These are phyloP conservation scores for Centropus unirufus DNA, from an alignment of 2,113 vertebrate genomes.

Conservation along the genomic window DNA sequence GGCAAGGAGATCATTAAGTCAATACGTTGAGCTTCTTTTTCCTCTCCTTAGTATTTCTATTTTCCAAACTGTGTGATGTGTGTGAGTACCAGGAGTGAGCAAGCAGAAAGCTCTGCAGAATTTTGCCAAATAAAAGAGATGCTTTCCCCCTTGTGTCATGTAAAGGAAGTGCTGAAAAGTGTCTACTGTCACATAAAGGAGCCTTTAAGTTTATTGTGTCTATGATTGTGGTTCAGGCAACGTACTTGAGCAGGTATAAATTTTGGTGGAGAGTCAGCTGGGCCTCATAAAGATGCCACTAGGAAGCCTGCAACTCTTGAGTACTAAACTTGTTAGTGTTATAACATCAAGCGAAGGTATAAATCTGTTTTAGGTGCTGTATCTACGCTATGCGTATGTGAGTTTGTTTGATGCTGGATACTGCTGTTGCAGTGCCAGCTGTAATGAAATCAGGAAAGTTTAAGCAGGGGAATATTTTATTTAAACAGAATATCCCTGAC, in stretches of 20 bases:
- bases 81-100: background rate
- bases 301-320: slow-evolving; percentile 63
- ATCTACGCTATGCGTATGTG: background rate
- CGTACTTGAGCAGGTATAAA: slow-evolving; percentile 59
- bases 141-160: background rate
- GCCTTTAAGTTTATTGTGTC: slow-evolving; percentile 61
- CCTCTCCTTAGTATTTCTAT: background rate
- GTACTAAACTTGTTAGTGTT: slow-evolving; percentile 66
- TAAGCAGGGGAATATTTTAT: background rate
- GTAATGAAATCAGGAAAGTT: background rate
- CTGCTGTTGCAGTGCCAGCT: background rate
- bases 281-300: slow-evolving; percentile 67
- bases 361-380: slow-evolving; percentile 42
- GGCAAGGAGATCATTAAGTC: background rate
- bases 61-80: background rate
- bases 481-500: background rate
- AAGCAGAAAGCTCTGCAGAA: background rate
- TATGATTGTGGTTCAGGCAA: slow-evolving; percentile 56
- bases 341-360: slow-evolving; percentile 32
- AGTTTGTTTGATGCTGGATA: background rate
- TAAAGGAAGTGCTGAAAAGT: background rate
- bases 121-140: background rate
- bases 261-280: slow-evolving; percentile 65
- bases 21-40: background rate
- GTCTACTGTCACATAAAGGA: slow-evolving; percentile 15